These are phyloP conservation scores for Rotaria sp. DNA, from an alignment of 2,888 invertebrate species.

Conservation along the genomic window DNA sequence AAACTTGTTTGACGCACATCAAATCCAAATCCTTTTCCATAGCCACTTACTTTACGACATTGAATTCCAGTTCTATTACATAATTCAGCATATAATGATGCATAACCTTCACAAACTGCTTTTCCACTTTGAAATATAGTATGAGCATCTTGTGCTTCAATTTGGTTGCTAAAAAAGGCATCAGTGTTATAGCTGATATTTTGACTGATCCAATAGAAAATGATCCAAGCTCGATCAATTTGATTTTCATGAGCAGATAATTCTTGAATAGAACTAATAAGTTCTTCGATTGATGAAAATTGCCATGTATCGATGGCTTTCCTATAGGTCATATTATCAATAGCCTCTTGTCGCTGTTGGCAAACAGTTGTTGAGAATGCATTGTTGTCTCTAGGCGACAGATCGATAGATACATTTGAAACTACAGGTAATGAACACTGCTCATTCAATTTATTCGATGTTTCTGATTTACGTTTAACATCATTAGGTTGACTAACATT, in stretches of 20 bases:
- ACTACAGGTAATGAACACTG: too few species aligned
- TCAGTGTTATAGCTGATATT: slow-evolving; percentile 18
- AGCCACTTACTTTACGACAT: slow-evolving; percentile 22
- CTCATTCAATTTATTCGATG: too few species aligned
- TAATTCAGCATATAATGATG: not conserved
- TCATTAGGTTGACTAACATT: too few species aligned
- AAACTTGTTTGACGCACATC: not conserved
- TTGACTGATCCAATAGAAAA: slow-evolving; percentile 30
- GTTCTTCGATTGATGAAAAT: not conserved
- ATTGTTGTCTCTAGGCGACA: not conserved
- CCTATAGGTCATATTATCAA: not conserved
- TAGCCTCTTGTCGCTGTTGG: not conserved
- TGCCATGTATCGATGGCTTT: not conserved
- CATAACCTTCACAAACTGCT: slow-evolving; percentile 34
- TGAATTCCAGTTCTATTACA: not conserved
- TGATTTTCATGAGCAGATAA: not conserved
- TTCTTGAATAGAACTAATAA: not conserved
- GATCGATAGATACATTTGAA: not conserved
- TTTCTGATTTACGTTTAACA: too few species aligned
- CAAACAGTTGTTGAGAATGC: not conserved
- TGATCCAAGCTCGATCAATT: slow-evolving; percentile 20
- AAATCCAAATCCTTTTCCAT: slow-evolving; percentile 31
- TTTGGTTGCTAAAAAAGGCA: not conserved
- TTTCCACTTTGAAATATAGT: slow-evolving; percentile 15
- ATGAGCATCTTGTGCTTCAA: not conserved